phyloP scores from a whole-genome alignment of 2,797 vertebrate genomes.

The Spondyliosoma cantharus region DNA sequence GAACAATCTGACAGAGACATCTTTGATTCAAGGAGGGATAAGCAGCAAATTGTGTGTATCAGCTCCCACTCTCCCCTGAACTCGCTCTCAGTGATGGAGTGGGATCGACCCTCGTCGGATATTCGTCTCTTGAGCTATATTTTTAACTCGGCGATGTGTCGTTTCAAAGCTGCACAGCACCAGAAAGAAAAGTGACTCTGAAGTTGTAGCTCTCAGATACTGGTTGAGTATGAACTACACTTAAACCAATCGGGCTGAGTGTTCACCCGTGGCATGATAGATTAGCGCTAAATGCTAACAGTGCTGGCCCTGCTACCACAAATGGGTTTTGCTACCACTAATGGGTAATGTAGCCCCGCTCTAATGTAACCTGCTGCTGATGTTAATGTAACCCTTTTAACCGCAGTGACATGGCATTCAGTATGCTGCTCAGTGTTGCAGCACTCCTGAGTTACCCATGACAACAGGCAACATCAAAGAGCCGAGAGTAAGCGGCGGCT shows the following conservation, averaged over 20 bases:
- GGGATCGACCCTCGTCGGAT: slow-evolving; percentile 22
- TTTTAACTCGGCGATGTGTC: slow-evolving; percentile 3
- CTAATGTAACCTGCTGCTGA: slow-evolving; percentile 67
- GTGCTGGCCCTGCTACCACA: slow-evolving; percentile 48
- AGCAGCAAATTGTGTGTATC: slow-evolving; percentile 68
- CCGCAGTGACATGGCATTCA: slow-evolving; percentile 60
- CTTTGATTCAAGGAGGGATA: slow-evolving; percentile 65
- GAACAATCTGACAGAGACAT: slow-evolving; percentile 75
- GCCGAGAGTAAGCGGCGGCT: slow-evolving; percentile 32
- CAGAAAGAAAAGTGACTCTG: slow-evolving; percentile 18
- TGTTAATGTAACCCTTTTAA: slow-evolving; percentile 78
- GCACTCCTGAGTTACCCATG: slow-evolving; percentile 59
- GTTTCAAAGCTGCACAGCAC: slow-evolving; percentile 12
- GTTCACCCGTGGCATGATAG: slow-evolving; percentile 53
- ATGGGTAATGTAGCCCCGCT: slow-evolving; percentile 64
- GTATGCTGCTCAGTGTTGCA: slow-evolving; percentile 57
- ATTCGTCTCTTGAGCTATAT: slow-evolving; percentile 8
- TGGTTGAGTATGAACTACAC: slow-evolving; percentile 57
- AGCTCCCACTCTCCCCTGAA: slow-evolving; percentile 34
- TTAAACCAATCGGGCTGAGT: slow-evolving; percentile 52
- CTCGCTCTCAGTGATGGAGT: slow-evolving; percentile 25
- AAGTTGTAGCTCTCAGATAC: slow-evolving; percentile 50
- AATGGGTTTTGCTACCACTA: slow-evolving; percentile 69
- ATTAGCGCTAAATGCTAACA: slow-evolving; percentile 62
- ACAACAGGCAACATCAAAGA: slow-evolving; percentile 74